Conservation (phyloP, 2,888 invertebrate species). For the Quadroppia sp. region DNA sequence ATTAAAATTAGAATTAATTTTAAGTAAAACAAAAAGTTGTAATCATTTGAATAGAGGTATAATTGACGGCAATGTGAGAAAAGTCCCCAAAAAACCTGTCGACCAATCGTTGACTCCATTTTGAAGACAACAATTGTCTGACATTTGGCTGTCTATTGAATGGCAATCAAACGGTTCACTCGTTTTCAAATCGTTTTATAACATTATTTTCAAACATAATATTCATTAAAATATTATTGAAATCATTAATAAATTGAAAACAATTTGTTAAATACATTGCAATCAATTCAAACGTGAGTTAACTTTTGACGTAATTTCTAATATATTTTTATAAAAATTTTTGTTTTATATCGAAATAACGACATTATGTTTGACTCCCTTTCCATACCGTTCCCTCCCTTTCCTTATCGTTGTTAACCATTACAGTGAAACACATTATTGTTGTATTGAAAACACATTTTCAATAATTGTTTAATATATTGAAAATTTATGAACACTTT, state of each 20-base stretch:
- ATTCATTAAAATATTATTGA: background rate
- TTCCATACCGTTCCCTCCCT: background rate
- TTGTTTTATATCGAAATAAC: background rate
- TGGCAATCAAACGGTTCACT: background rate
- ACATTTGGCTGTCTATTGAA: background rate
- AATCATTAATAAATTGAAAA: background rate
- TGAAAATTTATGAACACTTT: background rate
- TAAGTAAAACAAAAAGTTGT: too few species aligned
- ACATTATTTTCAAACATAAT: background rate
- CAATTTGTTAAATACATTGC: too few species aligned
- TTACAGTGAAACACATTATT: constrained; percentile 17
- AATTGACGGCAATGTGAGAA: background rate
- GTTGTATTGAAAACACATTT: constrained; percentile 19
- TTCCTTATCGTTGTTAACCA: background rate
- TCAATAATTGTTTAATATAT: background rate
- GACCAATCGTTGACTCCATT: background rate
- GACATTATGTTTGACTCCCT: constrained; percentile 26
- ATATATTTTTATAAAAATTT: background rate
- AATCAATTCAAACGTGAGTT: constrained; percentile 8
- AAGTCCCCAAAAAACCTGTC: constrained; percentile 1
- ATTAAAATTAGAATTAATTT: too few species aligned
- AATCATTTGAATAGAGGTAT: background rate
- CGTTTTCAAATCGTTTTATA: background rate
- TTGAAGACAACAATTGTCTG: background rate
- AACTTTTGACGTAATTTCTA: constrained; percentile 23